These are phyloP conservation scores for Theocolax elegans DNA, from an alignment of 1,140 invertebrate genomes.

Conservation along the genomic window DNA sequence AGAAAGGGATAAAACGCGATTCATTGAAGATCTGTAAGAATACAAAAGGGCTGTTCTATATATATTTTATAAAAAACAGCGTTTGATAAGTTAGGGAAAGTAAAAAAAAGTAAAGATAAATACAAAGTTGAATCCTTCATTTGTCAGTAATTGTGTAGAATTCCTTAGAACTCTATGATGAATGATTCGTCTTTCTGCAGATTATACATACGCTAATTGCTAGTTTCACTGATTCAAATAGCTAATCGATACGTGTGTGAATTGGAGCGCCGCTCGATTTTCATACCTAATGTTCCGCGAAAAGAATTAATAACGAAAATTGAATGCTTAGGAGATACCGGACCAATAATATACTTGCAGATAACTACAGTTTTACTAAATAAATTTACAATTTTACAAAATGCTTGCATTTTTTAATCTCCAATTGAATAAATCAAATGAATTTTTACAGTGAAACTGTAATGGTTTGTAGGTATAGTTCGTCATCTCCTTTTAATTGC, in stretches of 20 bases:
- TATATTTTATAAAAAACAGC: conserved; percentile 23
- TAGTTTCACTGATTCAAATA: not conserved
- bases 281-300: not conserved
- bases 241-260: not conserved
- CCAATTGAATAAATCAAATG: no score
- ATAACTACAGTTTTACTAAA: no score
- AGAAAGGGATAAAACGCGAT: not conserved
- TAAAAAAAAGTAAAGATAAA: no score
- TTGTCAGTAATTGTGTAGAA: not conserved
- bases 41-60: not conserved
- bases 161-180: not conserved
- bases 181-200: not conserved
- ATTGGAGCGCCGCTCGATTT: not conserved
- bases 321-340: no score
- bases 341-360: no score
- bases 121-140: not conserved
- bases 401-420: no score
- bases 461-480: no score
- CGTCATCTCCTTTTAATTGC: no score
- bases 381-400: no score
- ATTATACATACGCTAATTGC: not conserved
- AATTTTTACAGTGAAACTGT: no score
- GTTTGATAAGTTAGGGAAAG: conserved; percentile 1
- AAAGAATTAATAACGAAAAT: not conserved
- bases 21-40: not conserved